These are phyloP conservation scores for Argya squamiceps DNA, from an alignment of 2,797 vertebrate species.

Conservation along the genomic window DNA sequence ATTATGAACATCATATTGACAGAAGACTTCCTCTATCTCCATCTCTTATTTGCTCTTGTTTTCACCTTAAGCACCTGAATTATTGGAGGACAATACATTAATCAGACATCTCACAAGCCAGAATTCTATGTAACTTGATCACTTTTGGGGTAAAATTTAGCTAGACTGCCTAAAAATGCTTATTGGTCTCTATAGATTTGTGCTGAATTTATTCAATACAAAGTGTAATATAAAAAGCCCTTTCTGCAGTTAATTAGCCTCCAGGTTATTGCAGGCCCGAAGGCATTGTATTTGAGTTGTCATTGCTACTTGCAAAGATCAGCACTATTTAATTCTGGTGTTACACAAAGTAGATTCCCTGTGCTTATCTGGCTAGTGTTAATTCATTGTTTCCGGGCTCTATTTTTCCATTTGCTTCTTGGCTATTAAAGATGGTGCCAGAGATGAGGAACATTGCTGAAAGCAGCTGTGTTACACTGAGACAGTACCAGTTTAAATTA, in stretches of 20 bases:
- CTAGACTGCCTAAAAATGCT: slow-evolving; percentile 37
- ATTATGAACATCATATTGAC: neutral
- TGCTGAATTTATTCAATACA: slow-evolving; percentile 49
- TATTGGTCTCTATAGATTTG: slow-evolving; percentile 24
- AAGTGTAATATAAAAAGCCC: slow-evolving; percentile 8
- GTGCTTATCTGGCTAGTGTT: neutral
- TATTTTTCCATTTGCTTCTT: slow-evolving; percentile 13
- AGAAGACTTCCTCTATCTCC: neutral
- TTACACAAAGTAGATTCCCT: neutral
- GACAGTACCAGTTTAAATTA: neutral
- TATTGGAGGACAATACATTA: neutral
- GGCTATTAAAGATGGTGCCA: neutral
- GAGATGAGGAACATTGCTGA: neutral
- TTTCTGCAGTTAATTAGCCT: slow-evolving; percentile 41
- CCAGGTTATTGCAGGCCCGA: slow-evolving; percentile 21
- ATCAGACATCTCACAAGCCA: neutral
- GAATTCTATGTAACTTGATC: neutral
- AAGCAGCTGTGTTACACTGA: neutral
- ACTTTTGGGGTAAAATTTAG: slow-evolving; percentile 18
- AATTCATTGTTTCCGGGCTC: neutral
- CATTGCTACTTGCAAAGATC: slow-evolving; percentile 35
- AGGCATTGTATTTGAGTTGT: neutral
- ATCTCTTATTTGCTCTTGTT: neutral
- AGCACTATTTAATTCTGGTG: slow-evolving; percentile 40
- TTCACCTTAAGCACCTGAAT: neutral